Evolutionary conservation across 1,140 invertebrate species (phyloP), one percentile per base, ranked within the genome.

Genomic region (Brachionus koreanus): DNA sequence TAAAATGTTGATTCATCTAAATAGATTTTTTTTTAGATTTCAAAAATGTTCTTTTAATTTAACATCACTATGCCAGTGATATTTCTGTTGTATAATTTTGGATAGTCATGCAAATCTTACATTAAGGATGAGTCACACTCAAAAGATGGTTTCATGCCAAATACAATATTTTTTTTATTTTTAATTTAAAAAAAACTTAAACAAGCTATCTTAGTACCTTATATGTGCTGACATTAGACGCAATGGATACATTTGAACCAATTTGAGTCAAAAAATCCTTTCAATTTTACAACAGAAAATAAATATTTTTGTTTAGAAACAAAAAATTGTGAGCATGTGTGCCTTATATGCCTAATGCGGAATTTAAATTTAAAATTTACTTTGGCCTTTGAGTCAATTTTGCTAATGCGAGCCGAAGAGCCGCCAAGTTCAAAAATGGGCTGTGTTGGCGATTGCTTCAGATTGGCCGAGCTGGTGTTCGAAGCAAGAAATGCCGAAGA

Each of bases 1-100:
- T 96, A 85, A 98, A 98, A 85, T 96, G 92, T 72, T 92, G 93
- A 88, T 98, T 98, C 63, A 91, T 91, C 91, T 95, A 29, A 74
- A 13, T 49, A 46, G 39, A 72, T 39, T 10, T 19, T 25, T 5
- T 29, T 16, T 4, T 33, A 63, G 19, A 2, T 9, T 63, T 63
- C 6, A 63, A 25, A 16, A 4, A 63, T 63, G 23, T 63, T 29
- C 12, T 1, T 25, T 23, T 63, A 12, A 7, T 46, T 16, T 12
- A 49, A 16, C 43, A 49, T 13, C 6, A 13, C 5, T 12, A 49
- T 13, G 43, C 12, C 43, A 49, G 5, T 19, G 16, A 19, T 19
- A 19, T 52, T 52, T 52, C 49, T 65, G 25, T 65, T 35, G 63
- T 67, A 35, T 67, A 67, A 67, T 35, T 67, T 19, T 57, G 49